Base-by-base conservation (phyloP, 2,888 invertebrate genomes). In the Calameuta pallipes region DNA sequence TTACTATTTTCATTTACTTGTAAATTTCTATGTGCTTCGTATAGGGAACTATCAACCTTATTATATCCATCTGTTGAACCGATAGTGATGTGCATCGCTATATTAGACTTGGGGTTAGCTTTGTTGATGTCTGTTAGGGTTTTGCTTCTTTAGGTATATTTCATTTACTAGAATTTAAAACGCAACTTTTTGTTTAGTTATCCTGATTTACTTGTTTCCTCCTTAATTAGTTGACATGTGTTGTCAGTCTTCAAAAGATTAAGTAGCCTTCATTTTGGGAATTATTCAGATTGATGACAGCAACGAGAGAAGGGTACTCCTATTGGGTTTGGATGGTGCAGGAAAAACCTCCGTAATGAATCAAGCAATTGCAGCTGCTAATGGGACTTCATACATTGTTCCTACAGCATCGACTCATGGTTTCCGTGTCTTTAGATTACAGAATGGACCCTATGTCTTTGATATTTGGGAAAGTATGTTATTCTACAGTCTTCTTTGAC, bases 311-410 rank as follows among this genome's bases (percentile, higher is more conserved):
- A 88, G 90, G 81, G 88, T 92, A 4, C 84, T 92, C 9, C 88
- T 92, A 4, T 83, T 92, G 79, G 92, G 92, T 4, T 84, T 92
- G 82, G 89, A 90, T 77, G 87, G 88, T 36, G 88, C 91, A 73
- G 92, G 92, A 69, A 92, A 92, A 83, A 92, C 91, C 9, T 90
- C 91, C 3, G 85, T 92, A 30, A 88, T 92, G 84, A 87, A 90
- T 78, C 91, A 91, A 84, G 86, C 88, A 6, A 86, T 85, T n/a
- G 86, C 89, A 12, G 86, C 85, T 23, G 86, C 88, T 35, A 85
- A 87, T 77, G 81, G 82, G 23, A 80, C 76, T 75, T 80, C 82
- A 31, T 89, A 90, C 70, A 82, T 82, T 41, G 83, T 86, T 78
- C 88, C 87, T 75, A 85, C 88, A 34, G 83, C 83, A 41, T 85